phyloP scores from a whole-genome alignment of 2,113 vertebrate genomes.

The Bubalus kerabau region DNA sequence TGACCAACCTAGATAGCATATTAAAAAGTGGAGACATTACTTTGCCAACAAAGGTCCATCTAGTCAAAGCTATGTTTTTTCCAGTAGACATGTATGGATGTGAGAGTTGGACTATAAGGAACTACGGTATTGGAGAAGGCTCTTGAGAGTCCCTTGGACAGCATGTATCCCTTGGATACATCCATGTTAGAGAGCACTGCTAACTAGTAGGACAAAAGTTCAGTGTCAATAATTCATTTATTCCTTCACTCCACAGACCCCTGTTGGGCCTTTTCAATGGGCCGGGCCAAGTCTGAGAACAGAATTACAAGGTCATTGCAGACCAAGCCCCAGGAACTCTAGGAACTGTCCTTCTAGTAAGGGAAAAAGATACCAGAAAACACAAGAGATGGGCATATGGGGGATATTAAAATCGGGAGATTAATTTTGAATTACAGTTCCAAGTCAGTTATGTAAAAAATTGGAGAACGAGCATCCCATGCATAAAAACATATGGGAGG shows the following conservation, averaged over 20 bases:
- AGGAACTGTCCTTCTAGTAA: background rate
- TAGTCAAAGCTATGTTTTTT: background rate
- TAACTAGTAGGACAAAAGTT: background rate
- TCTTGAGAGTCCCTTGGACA: background rate
- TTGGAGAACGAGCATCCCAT: background rate
- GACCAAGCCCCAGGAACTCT: background rate
- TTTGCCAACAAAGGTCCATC: background rate
- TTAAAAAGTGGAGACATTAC: background rate
- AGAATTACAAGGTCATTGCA: background rate
- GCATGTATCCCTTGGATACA: background rate
- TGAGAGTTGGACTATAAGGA: background rate
- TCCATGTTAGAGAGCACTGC: background rate
- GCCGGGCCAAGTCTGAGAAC: rapidly evolving
- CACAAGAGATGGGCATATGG: background rate
- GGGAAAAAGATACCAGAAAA: background rate
- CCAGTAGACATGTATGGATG: background rate
- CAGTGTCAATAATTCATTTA: background rate
- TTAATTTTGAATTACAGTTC: background rate
- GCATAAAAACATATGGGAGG: background rate
- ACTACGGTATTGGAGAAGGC: background rate
- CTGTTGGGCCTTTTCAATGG: background rate
- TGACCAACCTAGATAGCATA: background rate
- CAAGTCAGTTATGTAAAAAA: background rate
- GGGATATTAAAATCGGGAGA: background rate
- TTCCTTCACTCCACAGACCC: background rate